These are phyloP conservation scores for Drosophila limbata DNA, from an alignment of 2,888 invertebrate genomes.

Conservation along the genomic window DNA sequence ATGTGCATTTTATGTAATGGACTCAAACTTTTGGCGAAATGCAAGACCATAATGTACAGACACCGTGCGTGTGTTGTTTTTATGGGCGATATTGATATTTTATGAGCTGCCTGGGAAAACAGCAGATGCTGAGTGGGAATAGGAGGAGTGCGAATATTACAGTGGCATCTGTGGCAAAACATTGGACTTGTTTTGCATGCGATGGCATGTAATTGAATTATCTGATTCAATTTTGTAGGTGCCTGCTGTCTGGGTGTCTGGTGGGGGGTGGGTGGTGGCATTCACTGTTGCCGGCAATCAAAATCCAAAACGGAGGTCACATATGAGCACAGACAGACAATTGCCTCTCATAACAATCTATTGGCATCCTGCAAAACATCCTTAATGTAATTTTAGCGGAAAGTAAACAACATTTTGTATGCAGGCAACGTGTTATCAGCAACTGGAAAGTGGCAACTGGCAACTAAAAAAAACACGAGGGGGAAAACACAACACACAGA, in stretches of 20 bases:
- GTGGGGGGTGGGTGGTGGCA: slow-evolving; percentile 2
- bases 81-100: slow-evolving; percentile 45
- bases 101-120: slow-evolving; percentile 38
- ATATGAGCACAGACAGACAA: slow-evolving; percentile 42
- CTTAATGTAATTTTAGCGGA: slow-evolving; percentile 83
- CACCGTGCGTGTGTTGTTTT: slow-evolving; percentile 18
- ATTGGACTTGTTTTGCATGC: slow-evolving; percentile 62
- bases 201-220: slow-evolving; percentile 68
- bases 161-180: slow-evolving; percentile 43
- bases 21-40: slow-evolving; percentile 9
- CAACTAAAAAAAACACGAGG: background rate
- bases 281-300: slow-evolving; percentile 53
- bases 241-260: background rate
- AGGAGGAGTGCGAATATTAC: slow-evolving; percentile 14
- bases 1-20: slow-evolving; percentile 21
- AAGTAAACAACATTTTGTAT: slow-evolving; percentile 79
- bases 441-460: slow-evolving; percentile 22
- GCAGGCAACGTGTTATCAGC: slow-evolving; percentile 67
- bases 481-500: slow-evolving; percentile 2
- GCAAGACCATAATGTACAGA: slow-evolving; percentile 15
- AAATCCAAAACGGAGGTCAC: slow-evolving; percentile 38
- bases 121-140: slow-evolving; percentile 4
- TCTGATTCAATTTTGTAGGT: slow-evolving; percentile 57
- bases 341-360: slow-evolving; percentile 72
- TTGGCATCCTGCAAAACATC: slow-evolving; percentile 80